Conservation (phyloP, 2,888 invertebrate species). For the Petrophora chlorosata region DNA sequence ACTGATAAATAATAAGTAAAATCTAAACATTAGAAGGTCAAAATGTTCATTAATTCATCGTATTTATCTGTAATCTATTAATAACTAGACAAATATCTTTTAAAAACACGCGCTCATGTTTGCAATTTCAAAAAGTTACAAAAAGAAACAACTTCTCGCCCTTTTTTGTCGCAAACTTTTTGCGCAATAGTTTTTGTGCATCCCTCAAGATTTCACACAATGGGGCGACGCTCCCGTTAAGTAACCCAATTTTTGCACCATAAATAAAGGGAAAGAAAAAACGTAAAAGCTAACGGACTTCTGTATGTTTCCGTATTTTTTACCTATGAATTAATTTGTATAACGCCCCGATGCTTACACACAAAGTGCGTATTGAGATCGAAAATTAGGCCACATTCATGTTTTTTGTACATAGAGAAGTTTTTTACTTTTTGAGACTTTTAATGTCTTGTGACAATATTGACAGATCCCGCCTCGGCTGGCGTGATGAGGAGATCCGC, state of each 20-base stretch:
- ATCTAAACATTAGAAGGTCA: neutral
- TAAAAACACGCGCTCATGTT: slow-evolving; percentile 44
- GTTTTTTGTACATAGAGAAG: slow-evolving; percentile 45
- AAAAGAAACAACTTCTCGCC: slow-evolving; percentile 45
- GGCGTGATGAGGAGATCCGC: slow-evolving; percentile 42
- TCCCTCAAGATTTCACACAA: slow-evolving; percentile 64
- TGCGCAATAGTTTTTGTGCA: slow-evolving; percentile 29
- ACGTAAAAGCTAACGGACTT: slow-evolving; percentile 74
- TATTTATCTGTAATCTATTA: slow-evolving; percentile 57
- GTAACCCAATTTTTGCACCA: slow-evolving; percentile 83
- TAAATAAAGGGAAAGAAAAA: slow-evolving; percentile 75
- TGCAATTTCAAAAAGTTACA: slow-evolving; percentile 16
- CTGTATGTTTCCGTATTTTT: slow-evolving; percentile 48
- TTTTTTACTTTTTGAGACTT: slow-evolving; percentile 41
- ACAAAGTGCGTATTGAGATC: slow-evolving; percentile 77
- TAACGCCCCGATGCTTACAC: slow-evolving; percentile 79
- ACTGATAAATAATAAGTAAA: neutral
- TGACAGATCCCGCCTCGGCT: slow-evolving; percentile 73
- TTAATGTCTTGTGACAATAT: slow-evolving; percentile 80
- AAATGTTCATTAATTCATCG: slow-evolving; percentile 59
- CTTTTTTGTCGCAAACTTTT: slow-evolving; percentile 31
- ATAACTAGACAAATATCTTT: slow-evolving; percentile 53
- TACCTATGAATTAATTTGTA: slow-evolving; percentile 77
- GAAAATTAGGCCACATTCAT: slow-evolving; percentile 82
- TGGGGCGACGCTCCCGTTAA: slow-evolving; percentile 74